Evolutionary conservation across 2,888 invertebrate genomes (phyloP).

Genomic region (Cybosia mesomella): DNA sequence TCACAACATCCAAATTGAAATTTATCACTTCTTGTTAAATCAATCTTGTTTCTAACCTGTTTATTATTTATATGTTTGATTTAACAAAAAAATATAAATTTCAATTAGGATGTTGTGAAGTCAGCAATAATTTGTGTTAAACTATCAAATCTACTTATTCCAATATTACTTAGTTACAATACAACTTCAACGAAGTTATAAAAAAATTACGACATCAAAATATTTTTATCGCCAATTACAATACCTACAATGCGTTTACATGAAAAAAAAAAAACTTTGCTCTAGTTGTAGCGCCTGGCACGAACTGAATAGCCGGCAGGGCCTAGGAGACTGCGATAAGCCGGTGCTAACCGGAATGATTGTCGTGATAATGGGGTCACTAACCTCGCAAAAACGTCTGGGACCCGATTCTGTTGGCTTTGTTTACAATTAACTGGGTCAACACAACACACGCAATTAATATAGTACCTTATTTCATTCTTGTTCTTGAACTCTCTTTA

Average conservation of each 20-base stretch:
- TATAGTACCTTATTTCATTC: conserved; percentile 8
- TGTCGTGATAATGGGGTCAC: conserved; percentile 74
- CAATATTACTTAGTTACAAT: neutral
- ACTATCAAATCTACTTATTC: neutral
- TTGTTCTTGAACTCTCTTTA: conserved; percentile 8
- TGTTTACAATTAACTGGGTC: conserved; percentile 74
- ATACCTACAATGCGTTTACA: neutral
- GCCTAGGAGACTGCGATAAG: conserved; percentile 61
- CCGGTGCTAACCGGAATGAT: conserved; percentile 72
- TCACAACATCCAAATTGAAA: no score
- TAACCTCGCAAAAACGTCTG: conserved; percentile 79
- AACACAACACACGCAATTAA: conserved; percentile 37
- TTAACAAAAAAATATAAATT: no score
- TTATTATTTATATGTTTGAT: no score
- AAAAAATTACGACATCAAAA: neutral
- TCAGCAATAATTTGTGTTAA: neutral
- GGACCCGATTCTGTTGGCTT: conserved; percentile 74
- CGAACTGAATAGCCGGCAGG: conserved; percentile 24
- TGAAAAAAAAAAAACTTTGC: conserved; percentile 62
- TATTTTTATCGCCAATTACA: neutral
- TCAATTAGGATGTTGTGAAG: neutral
- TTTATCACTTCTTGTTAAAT: no score
- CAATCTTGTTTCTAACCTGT: no score
- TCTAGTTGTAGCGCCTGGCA: conserved; percentile 59
- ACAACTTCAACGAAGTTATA: neutral